A percentile compares a stretch with the other conserved stretches of the same genome.
These are phyloP conservation scores for Sesamia inferens DNA, from an alignment of 2,888 invertebrate species.

Conservation along the genomic window DNA sequence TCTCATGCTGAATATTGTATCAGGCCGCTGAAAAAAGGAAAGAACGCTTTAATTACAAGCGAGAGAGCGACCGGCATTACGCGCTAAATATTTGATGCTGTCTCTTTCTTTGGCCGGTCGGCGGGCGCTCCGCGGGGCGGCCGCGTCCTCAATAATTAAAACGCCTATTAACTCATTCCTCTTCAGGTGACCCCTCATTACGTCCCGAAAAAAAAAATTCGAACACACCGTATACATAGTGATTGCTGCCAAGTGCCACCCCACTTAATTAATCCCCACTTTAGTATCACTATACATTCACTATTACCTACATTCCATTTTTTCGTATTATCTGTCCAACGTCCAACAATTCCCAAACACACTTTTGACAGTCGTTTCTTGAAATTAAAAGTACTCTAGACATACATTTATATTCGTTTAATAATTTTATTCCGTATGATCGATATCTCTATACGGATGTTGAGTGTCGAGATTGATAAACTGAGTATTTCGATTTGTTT, in stretches of 20 bases:
- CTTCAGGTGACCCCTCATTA: constrained; percentile 86
- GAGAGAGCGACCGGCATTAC: constrained; percentile 88
- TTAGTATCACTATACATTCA: constrained; percentile 51
- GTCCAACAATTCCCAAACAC: constrained; percentile 27
- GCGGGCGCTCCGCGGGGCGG: constrained; percentile 71
- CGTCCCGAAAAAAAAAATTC: constrained; percentile 77
- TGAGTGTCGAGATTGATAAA: not conserved
- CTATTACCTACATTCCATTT: constrained; percentile 39
- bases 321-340: constrained; percentile 21
- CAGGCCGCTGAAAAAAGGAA: constrained; percentile 90
- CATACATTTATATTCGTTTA: not conserved
- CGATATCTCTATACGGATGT: not conserved
- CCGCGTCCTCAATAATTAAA: constrained; percentile 87
- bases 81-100: constrained; percentile 89
- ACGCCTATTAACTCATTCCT: constrained; percentile 89
- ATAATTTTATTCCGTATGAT: not conserved
- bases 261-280: constrained; percentile 60
- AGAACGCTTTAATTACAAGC: constrained; percentile 90
- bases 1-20: constrained; percentile 90
- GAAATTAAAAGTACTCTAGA: not conserved
- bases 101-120: constrained; percentile 82
- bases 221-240: constrained; percentile 67
- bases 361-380: constrained; percentile 11
- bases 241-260: constrained; percentile 61
- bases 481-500: not conserved